Base-by-base conservation (phyloP, 2,888 invertebrate genomes). In the Achlya flavicornis region DNA sequence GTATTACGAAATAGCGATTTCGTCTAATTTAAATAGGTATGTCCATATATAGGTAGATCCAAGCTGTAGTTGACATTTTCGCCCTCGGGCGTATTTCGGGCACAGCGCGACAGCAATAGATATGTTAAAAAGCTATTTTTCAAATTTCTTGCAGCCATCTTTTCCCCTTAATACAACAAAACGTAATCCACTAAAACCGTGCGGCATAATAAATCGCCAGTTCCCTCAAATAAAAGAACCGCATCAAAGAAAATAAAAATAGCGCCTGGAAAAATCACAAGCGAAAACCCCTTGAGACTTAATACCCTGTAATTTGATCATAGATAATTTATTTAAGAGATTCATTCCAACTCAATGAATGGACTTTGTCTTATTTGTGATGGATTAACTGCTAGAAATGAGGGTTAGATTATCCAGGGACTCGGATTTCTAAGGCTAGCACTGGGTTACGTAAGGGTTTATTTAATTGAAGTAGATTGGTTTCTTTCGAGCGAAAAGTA, bases 341-440 rank as follows among this genome's bases (percentile, higher is more conserved):
- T 74, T 72, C 69, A 68, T 73, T 75, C 64, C 68, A 70, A 71
- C 65, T 75, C 70, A 41, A 41, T 41, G 77, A 66, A 68, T 73
- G 77, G 65, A 66, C 75, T 69, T 75, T 70, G 73, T 76, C 75
- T 72, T 80, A 77, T 81, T 80, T 81, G 75, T 73, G 75, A 72
- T 75, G 76, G 76, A 81, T 81, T 79, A 81, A 75, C 74, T 64
- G 63, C 48, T 64, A 43, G 64, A 65, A 61, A 33, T 63, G 62
- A 32, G 43, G 61, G 35, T 46, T 53, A 58, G 61, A 65, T 65
- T 63, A 65, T 62, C 62, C 33, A 19, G 46, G 14, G 32, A 63
- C 62, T 46, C 58, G 63, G 61, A 58, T 46, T 61, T 46, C 38
- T 57, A 62, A 26, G 63, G 61, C 63, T 61, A 41, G 63, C 19